These are phyloP conservation scores for Glaucomys volans DNA, from an alignment of 2,113 vertebrate genomes.

Conservation along the genomic window DNA sequence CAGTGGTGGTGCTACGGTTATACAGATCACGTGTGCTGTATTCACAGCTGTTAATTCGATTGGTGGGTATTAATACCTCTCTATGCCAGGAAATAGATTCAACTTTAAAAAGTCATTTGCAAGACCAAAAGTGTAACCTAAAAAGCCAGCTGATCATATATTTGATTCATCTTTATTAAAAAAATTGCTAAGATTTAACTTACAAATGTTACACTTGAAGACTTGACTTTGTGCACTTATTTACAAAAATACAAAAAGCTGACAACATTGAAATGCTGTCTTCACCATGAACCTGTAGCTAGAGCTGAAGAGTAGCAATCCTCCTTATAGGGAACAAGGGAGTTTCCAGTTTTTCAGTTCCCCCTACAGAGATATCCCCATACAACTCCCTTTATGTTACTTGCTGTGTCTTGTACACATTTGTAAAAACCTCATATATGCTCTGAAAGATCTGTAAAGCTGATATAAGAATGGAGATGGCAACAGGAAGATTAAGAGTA, in stretches of 20 bases:
- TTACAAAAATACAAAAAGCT: background rate
- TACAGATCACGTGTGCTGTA: background rate
- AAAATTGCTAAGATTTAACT: background rate
- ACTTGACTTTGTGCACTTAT: background rate
- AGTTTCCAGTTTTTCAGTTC: background rate
- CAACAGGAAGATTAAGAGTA: background rate
- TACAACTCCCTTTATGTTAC: background rate
- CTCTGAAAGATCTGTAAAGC: background rate
- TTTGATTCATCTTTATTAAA: background rate
- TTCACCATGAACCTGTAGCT: background rate
- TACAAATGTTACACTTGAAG: background rate
- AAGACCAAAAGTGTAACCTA: background rate
- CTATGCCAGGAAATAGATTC: background rate
- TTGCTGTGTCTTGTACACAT: background rate
- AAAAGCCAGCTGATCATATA: background rate
- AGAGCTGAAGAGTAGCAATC: background rate
- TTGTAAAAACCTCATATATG: background rate
- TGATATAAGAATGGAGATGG: background rate
- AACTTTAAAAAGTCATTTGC: background rate
- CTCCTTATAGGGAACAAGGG: background rate
- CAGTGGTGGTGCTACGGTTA: rapidly evolving
- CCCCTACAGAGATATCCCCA: background rate
- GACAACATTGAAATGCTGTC: background rate
- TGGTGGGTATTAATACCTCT: background rate
- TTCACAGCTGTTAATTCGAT: background rate